These are phyloP conservation scores for Acanthaster planci DNA, from an alignment of 35 echinoderm and acorn worm species.

Conservation along the genomic window DNA sequence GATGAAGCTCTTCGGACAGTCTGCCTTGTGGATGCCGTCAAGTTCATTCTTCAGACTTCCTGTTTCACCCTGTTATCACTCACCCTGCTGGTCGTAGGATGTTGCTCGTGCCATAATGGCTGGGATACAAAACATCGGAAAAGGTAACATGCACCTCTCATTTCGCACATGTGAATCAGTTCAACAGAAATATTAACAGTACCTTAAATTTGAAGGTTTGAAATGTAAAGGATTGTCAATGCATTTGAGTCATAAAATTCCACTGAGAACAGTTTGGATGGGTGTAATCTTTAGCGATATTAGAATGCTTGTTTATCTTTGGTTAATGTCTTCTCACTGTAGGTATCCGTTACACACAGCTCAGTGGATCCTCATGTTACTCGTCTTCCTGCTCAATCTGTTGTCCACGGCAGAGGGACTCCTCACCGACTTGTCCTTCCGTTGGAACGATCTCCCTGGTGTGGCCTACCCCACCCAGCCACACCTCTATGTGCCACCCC, in stretches of 20 bases:
- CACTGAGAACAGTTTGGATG: too few relatives aligned
- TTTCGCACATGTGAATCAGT: too few relatives aligned
- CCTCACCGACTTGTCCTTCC: slow-evolving; percentile 61
- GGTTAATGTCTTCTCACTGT: not conserved
- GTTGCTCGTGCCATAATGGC: not conserved
- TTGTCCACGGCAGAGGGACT: slow-evolving; percentile 69
- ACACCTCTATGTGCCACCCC: slow-evolving; percentile 63
- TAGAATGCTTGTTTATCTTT: not conserved
- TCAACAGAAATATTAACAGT: too few relatives aligned
- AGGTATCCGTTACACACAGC: slow-evolving; percentile 71
- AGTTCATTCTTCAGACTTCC: not conserved
- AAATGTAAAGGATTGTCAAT: too few relatives aligned
- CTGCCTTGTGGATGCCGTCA: not conserved
- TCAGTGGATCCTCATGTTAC: slow-evolving; percentile 66
- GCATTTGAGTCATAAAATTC: too few relatives aligned
- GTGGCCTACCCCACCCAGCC: slow-evolving; percentile 40
- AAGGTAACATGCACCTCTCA: not conserved
- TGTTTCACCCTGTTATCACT: slow-evolving; percentile 1
- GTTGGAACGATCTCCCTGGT: not conserved
- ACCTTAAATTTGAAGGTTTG: too few relatives aligned
- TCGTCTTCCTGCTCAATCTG: slow-evolving; percentile 42
- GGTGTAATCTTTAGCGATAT: too few relatives aligned
- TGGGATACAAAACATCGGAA: not conserved
- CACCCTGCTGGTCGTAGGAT: not conserved
- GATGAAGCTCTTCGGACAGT: not conserved